Base-by-base conservation (phyloP, 2,113 vertebrate genomes). In the Peromyscus leucopus region DNA sequence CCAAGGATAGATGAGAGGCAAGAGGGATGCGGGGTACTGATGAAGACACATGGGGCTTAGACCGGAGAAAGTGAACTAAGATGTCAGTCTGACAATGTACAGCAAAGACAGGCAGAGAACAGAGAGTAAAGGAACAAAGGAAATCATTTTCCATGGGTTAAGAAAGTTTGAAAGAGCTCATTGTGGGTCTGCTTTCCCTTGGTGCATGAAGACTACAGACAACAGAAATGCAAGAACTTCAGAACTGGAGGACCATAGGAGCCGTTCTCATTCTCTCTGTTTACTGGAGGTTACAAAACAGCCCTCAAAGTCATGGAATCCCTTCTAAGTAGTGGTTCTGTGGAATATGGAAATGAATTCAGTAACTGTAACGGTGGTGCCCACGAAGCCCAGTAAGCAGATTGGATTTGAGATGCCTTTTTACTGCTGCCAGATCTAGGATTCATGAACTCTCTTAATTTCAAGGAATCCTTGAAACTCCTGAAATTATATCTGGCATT, bases 401-500 rank as follows among this genome's bases (percentile, higher is more conserved):
- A 72, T n/a, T 65, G 61, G 36, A 16, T 84, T 12, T 24, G 13
- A 28, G 61, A 48, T 36, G 28, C 31, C 2, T 48, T 95, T 95
- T 91, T 86, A 39, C 63, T 93, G 33, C 61, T 65, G 69, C 33
- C 24, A 80, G 16, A 16, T 39, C 28, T 92, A 59, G 5, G 57
- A 90, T 85, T 96, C 22, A 16, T 48, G 36, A 74, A 65, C 15
- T 93, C 36, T 1, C 19, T 78, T 79, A 61, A 65, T 97, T 97
- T 92, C 59, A 59, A 90, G 59, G 28, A 88, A 94, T 91, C 79
- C 36, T 89, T 59, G 67, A 83, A n/a, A 26, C 42, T 94, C 21
- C 17, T 94, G 28, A 80, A 88, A 87, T 95, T 84, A 51, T 96
- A 42, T 59, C n/a, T 93, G 13, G 57, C 28, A 65, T 79, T 94